These are phyloP conservation scores for Hydractinia symbiolongicarpus DNA, from an alignment of 30 jellyfish, hydroid and myxozoan species.

Conservation along the genomic window DNA sequence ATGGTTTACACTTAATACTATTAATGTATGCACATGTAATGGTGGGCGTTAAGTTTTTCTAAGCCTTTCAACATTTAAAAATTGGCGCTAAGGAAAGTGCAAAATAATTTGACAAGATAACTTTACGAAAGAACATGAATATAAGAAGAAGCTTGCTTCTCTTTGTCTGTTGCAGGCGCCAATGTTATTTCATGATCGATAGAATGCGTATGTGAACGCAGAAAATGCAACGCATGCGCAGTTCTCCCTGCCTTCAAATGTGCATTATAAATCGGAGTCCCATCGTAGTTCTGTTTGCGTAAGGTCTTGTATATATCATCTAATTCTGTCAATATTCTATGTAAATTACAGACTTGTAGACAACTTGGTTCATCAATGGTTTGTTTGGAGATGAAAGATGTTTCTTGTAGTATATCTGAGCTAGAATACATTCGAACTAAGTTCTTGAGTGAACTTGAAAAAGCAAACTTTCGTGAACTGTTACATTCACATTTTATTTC, in stretches of 20 bases:
- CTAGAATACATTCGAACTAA: neutral
- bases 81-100: too few relatives aligned
- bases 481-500: neutral
- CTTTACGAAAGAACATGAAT: too few relatives aligned
- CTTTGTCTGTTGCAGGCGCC: too few relatives aligned
- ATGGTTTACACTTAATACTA: too few relatives aligned
- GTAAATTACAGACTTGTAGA: neutral
- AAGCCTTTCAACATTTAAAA: too few relatives aligned
- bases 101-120: too few relatives aligned
- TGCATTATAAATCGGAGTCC: neutral
- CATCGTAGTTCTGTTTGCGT: neutral
- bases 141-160: too few relatives aligned
- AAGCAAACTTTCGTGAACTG: conserved; percentile 5
- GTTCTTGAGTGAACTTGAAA: conserved; percentile 3
- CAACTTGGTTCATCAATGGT: neutral
- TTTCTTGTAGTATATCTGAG: neutral
- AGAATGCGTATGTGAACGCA: neutral
- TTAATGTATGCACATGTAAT: too few relatives aligned
- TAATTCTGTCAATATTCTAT: neutral
- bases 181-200: neutral
- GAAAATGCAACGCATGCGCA: neutral
- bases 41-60: too few relatives aligned
- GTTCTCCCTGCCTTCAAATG: neutral
- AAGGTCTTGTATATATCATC: neutral
- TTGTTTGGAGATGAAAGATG: neutral